Percentiles rank a stretch among this genome's conserved stretches.
These are phyloP conservation scores for Beris morrisii DNA, from an alignment of 2,888 invertebrate species.

Conservation along the genomic window DNA sequence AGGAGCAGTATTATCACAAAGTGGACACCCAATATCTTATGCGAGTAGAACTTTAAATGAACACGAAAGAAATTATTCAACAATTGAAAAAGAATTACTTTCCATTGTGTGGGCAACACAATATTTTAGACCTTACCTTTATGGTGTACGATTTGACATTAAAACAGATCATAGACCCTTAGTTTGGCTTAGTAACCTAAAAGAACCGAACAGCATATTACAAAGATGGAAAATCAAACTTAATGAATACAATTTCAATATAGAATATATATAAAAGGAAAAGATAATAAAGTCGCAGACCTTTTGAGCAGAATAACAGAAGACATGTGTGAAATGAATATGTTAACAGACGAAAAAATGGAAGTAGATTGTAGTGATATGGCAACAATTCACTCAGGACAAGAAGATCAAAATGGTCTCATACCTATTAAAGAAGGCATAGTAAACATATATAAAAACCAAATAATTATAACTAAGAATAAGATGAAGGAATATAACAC, in stretches of 20 bases:
- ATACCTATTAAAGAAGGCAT: too few relatives aligned
- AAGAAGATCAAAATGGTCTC: too few relatives aligned
- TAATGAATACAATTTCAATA: conserved; percentile 42
- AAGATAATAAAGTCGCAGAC: conserved; percentile 27
- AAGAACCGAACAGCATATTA: conserved; percentile 48
- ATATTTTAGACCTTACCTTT: conserved; percentile 48
- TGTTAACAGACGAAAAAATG: too few relatives aligned
- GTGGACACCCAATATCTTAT: too few relatives aligned
- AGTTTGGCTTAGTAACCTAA: conserved; percentile 47
- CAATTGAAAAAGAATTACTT: conserved; percentile 47
- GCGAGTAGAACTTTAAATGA: conserved; percentile 42
- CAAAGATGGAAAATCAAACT: conserved; percentile 47
- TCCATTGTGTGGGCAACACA: conserved; percentile 46
- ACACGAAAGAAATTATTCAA: conserved; percentile 41
- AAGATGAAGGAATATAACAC: too few relatives aligned
- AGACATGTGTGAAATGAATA: too few relatives aligned
- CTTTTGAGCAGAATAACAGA: too few relatives aligned
- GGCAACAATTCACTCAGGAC: too few relatives aligned
- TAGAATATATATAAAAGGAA: conserved; percentile 37
- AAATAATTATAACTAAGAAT: too few relatives aligned
- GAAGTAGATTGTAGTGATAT: too few relatives aligned
- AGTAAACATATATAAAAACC: too few relatives aligned
- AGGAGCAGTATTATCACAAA: too few relatives aligned
- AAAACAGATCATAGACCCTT: conserved; percentile 51
- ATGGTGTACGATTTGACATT: conserved; percentile 47